Conservation (phyloP, 2,113 vertebrate species). For the Gila orcuttii region DNA sequence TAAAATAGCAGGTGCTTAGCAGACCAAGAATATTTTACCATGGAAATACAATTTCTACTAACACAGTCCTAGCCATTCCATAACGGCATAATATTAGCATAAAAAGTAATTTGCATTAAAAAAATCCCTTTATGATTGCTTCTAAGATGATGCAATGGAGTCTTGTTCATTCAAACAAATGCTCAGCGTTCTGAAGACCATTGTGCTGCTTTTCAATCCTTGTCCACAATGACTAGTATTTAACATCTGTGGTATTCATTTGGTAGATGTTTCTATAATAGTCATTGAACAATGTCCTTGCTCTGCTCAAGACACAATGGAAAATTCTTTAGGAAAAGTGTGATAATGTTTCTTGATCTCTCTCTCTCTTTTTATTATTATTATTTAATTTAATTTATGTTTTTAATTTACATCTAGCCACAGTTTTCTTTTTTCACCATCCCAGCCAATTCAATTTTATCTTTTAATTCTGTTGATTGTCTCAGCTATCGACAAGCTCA, state of each 20-base stretch:
- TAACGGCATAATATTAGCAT: neutral
- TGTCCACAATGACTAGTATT: neutral
- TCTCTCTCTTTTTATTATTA: no score
- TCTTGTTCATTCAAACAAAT: conserved; percentile 16
- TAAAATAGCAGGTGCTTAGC: conserved; percentile 2
- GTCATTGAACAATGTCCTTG: neutral
- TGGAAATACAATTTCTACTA: conserved; percentile 1
- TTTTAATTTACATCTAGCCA: neutral
- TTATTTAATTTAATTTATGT: neutral
- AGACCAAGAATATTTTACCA: conserved; percentile 15
- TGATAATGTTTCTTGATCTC: neutral
- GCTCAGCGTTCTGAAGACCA: neutral
- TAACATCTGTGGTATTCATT: conserved; percentile 9
- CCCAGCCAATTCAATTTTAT: neutral
- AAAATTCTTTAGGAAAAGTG: neutral
- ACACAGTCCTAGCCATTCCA: neutral
- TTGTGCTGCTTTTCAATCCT: neutral
- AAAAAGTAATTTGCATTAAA: neutral
- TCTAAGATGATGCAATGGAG: neutral
- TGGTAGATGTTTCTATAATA: neutral
- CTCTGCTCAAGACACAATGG: neutral
- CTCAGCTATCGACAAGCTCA: neutral
- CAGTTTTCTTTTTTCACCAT: neutral
- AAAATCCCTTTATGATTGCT: conserved; percentile 18
- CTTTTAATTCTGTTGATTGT: neutral